These are phyloP conservation scores for Nyctereutes procyonoides DNA, from an alignment of 2,113 vertebrate genomes.

Conservation along the genomic window DNA sequence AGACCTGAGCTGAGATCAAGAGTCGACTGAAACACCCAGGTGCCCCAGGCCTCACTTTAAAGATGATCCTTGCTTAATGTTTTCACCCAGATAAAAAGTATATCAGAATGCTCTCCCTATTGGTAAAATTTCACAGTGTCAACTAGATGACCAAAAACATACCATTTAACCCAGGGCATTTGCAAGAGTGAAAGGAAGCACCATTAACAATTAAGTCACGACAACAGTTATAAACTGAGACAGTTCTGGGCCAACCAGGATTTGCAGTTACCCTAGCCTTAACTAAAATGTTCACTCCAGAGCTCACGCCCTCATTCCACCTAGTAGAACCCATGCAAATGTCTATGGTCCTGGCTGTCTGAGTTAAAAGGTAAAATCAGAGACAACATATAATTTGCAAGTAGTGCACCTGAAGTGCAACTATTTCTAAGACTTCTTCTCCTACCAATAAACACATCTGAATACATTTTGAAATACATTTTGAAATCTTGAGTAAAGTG, in stretches of 20 bases:
- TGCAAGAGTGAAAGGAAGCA: neutral
- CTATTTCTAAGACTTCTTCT: neutral
- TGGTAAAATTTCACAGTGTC: neutral
- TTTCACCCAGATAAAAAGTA: neutral
- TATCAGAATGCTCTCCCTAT: neutral
- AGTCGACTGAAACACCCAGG: neutral
- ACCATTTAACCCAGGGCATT: neutral
- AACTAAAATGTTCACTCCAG: neutral
- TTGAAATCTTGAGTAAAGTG: neutral
- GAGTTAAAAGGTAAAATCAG: neutral
- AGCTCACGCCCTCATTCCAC: neutral
- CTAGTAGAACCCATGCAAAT: neutral
- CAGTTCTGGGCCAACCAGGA: constrained; percentile 41
- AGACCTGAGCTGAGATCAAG: neutral
- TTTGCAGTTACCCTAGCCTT: neutral
- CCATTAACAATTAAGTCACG: constrained; percentile 64
- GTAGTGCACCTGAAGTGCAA: neutral
- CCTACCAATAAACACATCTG: neutral
- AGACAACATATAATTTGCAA: neutral
- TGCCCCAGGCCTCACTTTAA: neutral
- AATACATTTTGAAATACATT: neutral
- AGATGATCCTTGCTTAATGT: neutral
- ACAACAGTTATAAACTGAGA: neutral
- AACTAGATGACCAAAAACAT: neutral
- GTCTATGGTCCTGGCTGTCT: neutral